Base-by-base conservation (phyloP, 2,888 invertebrate genomes). In the Synergus japonicus region DNA sequence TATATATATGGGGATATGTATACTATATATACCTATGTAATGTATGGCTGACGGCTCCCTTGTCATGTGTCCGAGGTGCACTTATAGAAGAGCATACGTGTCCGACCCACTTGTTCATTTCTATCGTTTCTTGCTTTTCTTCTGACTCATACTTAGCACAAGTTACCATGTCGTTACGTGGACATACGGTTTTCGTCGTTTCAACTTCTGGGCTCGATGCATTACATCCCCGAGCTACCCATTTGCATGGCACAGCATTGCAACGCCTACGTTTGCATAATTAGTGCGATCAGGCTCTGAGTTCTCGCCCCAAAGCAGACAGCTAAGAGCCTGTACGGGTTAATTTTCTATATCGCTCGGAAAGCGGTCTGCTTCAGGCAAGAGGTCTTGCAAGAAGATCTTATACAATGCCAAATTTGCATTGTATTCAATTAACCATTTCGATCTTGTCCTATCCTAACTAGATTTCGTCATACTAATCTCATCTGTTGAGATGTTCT, bases 81-180 rank as follows among this genome's bases (percentile, higher is more conserved):
- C 64, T 54, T 67, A 81, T 41, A 79, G 77, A 77, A 69, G 81
- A 66, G 86, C 86, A 86, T 90, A 90, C 89, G 89, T 90, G 89
- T 87, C 84, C 88, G 90, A 88, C 89, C 89, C 87, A 90, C 79
- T 82, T 81, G 81, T 81, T 82, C 81, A 81, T 81, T 81, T 81
- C 83, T 58, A 79, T 82, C 83, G 76, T 81, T 80, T 77, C 67
- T 76, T n/a, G 13, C 77, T 66, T 58, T 77, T 81, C 81, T 83
- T 83, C 79, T 82, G 73, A 83, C 79, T 60, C 22, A 78, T 78
- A 67, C 60, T 79, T 44, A 46, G 76, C 44, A 60, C 77, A 77
- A 79, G 69, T 79, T 77, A 8, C 44, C 65, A 46, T 65, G 78
- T 80, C 76, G 76, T 29, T 29, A 69, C 69, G 69, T 69, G 69